Percentiles rank a stretch among this genome's conserved stretches.
These are phyloP conservation scores for Standfussiana lucernea DNA, from an alignment of 2,888 invertebrate species.

Conservation along the genomic window DNA sequence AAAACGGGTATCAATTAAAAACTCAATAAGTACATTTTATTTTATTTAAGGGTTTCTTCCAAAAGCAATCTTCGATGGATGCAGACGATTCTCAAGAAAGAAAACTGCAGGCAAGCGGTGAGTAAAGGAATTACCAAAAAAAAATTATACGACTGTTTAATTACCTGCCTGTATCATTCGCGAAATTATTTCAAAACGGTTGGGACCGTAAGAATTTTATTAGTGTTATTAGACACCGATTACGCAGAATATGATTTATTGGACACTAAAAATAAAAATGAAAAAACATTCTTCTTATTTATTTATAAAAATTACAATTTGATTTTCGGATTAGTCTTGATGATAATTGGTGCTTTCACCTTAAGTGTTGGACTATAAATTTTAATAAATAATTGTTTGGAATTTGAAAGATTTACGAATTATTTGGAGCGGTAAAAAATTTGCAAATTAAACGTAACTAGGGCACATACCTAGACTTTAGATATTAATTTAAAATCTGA, in stretches of 20 bases:
- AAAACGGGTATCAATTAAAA: conserved; percentile 56
- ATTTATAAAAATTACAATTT: conserved; percentile 37
- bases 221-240: conserved; percentile 57
- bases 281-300: conserved; percentile 46
- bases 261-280: conserved; percentile 43
- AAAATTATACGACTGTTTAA: conserved; percentile 41
- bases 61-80: conserved; percentile 87
- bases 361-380: conserved; percentile 32
- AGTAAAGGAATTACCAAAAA: conserved; percentile 69
- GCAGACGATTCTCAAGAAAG: conserved; percentile 88
- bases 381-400: conserved; percentile 17
- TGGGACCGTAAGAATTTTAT: conserved; percentile 57
- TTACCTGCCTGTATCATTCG: conserved; percentile 47
- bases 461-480: neutral
- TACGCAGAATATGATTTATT: conserved; percentile 60
- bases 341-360: conserved; percentile 62
- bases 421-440: conserved; percentile 14
- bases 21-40: conserved; percentile 21
- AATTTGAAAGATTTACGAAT: conserved; percentile 30
- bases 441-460: conserved; percentile 20
- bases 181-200: conserved; percentile 48
- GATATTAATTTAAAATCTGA: conserved; percentile 4
- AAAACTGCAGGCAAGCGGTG: conserved; percentile 87
- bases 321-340: conserved; percentile 35
- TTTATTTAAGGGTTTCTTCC: conserved; percentile 85